Percentiles rank a stretch among this genome's conserved stretches.
Conservation (phyloP, 1,140 invertebrate genomes). For the Trichonephila clavipes region DNA sequence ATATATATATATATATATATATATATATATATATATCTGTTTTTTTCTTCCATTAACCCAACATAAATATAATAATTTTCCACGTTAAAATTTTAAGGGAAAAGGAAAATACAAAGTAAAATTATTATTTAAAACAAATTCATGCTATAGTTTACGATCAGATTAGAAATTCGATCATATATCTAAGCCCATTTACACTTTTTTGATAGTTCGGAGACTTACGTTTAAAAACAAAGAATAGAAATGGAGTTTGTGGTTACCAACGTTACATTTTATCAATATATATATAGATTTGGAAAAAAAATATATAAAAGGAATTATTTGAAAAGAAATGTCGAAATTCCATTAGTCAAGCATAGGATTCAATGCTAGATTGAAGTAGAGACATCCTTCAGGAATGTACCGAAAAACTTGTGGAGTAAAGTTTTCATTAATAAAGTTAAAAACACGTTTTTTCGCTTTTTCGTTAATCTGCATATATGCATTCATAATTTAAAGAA, state of each 20-base stretch:
- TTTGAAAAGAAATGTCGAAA: slow-evolving; percentile 1
- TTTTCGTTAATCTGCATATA: slow-evolving; percentile 38
- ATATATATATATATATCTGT: no score
- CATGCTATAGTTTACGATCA: no score
- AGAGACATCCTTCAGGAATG: not conserved
- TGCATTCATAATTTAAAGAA: slow-evolving; percentile 39
- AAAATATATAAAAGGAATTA: not conserved
- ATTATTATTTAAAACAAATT: no score
- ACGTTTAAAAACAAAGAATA: not conserved
- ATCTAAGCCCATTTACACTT: not conserved
- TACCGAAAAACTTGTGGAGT: slow-evolving; percentile 25
- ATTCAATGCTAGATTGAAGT: slow-evolving; percentile 35
- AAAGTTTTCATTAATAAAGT: slow-evolving; percentile 43
- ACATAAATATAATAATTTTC: no score
- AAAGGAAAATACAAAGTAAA: no score
- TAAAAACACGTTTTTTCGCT: slow-evolving; percentile 37
- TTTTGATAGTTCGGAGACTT: not conserved
- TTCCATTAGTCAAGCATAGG: not conserved
- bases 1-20: no score
- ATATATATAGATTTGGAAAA: not conserved
- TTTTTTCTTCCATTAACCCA: no score
- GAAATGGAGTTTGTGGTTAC: not conserved
- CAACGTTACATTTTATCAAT: not conserved
- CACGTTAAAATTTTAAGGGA: no score
- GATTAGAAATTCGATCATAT: no score